Conservation (phyloP, 2,888 invertebrate genomes). For the Dugesia japonica region DNA sequence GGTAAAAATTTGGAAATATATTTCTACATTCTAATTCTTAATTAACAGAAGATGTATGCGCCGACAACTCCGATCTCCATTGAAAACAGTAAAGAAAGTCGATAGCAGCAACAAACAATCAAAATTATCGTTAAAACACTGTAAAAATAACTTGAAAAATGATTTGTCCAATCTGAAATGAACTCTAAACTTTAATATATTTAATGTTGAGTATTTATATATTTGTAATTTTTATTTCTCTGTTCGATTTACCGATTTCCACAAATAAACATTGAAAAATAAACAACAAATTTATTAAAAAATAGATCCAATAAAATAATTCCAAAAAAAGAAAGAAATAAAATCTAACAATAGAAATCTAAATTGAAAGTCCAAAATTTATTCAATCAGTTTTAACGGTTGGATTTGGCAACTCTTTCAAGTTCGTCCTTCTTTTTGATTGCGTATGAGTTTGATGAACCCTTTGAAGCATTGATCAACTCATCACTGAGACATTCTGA, state of each 20-base stretch:
- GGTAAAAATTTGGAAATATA: too few species aligned
- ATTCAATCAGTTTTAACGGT: constrained; percentile 63
- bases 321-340: too few species aligned
- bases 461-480: constrained; percentile 96
- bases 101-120: background rate
- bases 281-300: too few species aligned
- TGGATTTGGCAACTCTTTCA: constrained; percentile 99
- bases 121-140: background rate
- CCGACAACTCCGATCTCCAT: background rate
- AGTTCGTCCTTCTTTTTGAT: constrained; percentile 99
- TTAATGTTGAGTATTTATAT: too few species aligned
- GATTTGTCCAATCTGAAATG: background rate
- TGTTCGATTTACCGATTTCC: too few species aligned
- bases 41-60: background rate
- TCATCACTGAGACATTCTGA: constrained; percentile 99
- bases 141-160: background rate
- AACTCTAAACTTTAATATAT: too few species aligned
- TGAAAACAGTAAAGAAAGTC: background rate
- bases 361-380: too few species aligned
- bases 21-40: too few species aligned
- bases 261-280: too few species aligned
- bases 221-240: too few species aligned
- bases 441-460: constrained; percentile 88
- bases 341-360: too few species aligned
- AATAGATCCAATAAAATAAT: too few species aligned